Base-by-base conservation (phyloP, 2,113 vertebrate genomes). In the Sebastes fasciatus region DNA sequence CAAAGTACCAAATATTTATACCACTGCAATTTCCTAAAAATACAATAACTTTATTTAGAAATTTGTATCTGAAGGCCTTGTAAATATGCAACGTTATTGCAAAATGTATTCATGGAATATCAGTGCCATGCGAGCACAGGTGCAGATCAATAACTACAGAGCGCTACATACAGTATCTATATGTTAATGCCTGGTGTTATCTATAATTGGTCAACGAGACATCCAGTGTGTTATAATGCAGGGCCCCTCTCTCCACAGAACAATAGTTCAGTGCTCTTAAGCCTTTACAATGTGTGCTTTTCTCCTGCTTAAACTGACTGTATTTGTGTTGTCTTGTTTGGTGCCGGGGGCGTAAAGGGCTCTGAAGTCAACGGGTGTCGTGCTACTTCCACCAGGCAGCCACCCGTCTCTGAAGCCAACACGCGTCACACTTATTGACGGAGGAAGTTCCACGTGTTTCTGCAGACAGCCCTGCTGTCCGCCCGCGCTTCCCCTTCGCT, bases 301-400 rank as follows among this genome's bases (percentile, higher is more conserved):
- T 66, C 55, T 13, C 62, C 66, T 63, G 23, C 84, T 81, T 34
- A 79, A 87, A 86, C 8, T 91, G 90, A 93, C 79, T 89, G 67
- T 87, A 91, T 91, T 84, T 66, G 84, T 90, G 87, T 91, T 89
- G 89, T 93, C 90, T 93, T 90, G 91, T 86, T 93, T 86, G 78
- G 46, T 71, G 84, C 94, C 77, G 51, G 62, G 57, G 86, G 92
- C 65, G 3, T 61, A 13, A 86, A 86, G 90, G 92, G 87, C 87
- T 88, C 70, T 57, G 77, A 88, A 94, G 92, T 94, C 92, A 94
- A 93, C 90, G 92, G 92, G 92, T 94, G 94, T 94, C 88, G 87
- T 83, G 90, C 88, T 91, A 86, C 91, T 90, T 90, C 93, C 88
- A 93, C 94, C 92, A 80, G 86, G 90, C 91, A 90, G 87, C 91